Evolutionary conservation across 2,113 vertebrate genomes (phyloP), one percentile per base, ranked within the genome.

Genomic region (Theropithecus gelada): DNA sequence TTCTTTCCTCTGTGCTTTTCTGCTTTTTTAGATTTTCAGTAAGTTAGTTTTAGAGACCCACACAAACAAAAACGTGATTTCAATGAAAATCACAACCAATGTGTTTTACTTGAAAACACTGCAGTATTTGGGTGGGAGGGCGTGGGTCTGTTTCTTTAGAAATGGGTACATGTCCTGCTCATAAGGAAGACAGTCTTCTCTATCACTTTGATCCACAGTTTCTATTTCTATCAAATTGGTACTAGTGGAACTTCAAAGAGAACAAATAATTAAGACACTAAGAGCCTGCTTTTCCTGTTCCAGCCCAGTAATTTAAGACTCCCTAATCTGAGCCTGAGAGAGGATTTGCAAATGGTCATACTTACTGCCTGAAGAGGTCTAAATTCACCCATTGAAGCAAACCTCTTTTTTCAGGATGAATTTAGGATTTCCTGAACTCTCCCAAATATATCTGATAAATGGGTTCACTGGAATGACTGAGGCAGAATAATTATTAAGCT

Each of bases 231-330:
- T 94, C 81, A 96, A 96, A 94, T 96, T 40, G 50, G 68, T 93
- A 95, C 64, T n/a, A 88, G 94, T 96, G 81, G 90, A 96, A 95
- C 94, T 97, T 97, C 97, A 98, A 98, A 96, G 84, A 40, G 75
- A 97, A 93, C 83, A 94, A 94, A 94, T 82, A 94, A 94, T 95
- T 92, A 90, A 94, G 72, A 93, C 78, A 88, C 2, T 40, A 96
- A 96, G 89, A 94, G 45, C 61, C 30, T 83, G 17, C 35, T 84
- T 93, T 87, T 92, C 94, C 40, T 23, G 94, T 96, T 97, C 94
- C 81, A 93, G 95, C 20, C 40, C 85, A 95, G 76, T 94, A 87
- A 96, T 16, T 85, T 92, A 93, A 92, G 70, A 78, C 45, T 59
- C 68, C n/a, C 45, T 50, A 83, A 89, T 86, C 52, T 57, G 61